Conservation (phyloP, 1,140 invertebrate species). For the Pissodes strobi region DNA sequence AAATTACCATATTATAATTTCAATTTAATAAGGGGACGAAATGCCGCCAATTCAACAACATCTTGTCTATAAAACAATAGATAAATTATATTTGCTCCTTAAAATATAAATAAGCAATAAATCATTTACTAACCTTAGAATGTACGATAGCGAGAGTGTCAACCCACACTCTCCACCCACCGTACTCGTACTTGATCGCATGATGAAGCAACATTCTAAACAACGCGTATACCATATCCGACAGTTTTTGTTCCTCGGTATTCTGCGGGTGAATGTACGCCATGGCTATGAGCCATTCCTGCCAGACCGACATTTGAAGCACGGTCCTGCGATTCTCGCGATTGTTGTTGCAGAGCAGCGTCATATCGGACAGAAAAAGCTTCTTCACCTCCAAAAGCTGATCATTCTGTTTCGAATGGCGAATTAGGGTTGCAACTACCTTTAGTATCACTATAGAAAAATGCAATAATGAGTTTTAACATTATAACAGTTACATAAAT, state of each 20-base stretch:
- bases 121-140: conserved; percentile 88
- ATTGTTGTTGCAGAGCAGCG: conserved; percentile 94
- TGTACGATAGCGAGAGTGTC: conserved; percentile 99
- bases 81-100: too few relatives aligned
- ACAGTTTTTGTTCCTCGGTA: conserved; percentile 93
- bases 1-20: too few relatives aligned
- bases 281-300: conserved; percentile 99
- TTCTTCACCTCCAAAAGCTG: conserved; percentile 93
- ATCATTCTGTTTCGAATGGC: conserved; percentile 93
- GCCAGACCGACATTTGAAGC: conserved; percentile 99
- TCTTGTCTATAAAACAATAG: too few relatives aligned
- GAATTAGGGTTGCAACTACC: conserved; percentile 95
- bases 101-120: too few relatives aligned
- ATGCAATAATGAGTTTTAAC: not conserved
- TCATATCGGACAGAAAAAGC: conserved; percentile 96
- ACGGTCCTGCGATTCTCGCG: conserved; percentile 95
- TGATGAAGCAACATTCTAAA: conserved; percentile 98
- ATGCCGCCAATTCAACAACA: too few relatives aligned
- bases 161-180: conserved; percentile 99
- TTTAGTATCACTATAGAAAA: conserved; percentile 89
- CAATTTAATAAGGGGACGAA: too few relatives aligned
- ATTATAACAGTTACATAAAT: not conserved
- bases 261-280: conserved; percentile 97
- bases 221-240: conserved; percentile 96
- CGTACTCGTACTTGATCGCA: conserved; percentile 98